Percentiles rank a stretch among this genome's conserved stretches.
Conservation (phyloP, 2,113 vertebrate genomes). For the Ovibos moschatus region DNA sequence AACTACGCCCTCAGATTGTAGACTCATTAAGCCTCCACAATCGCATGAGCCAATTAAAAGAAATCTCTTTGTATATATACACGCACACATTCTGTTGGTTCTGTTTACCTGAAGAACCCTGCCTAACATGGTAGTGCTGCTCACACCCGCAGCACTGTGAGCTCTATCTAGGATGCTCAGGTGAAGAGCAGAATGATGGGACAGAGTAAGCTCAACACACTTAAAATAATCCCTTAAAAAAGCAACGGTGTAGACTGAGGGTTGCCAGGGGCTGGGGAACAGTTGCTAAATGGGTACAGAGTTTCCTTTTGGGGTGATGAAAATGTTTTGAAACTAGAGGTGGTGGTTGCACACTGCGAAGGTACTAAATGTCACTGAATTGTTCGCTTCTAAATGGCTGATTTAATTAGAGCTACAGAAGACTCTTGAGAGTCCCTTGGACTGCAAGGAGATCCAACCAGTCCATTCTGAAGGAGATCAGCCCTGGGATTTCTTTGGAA, state of each 20-base stretch:
- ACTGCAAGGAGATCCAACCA: too few species aligned
- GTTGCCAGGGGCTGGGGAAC: neutral
- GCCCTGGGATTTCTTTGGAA: too few species aligned
- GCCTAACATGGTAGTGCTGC: rapidly evolving
- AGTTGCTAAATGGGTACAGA: neutral
- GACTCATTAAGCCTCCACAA: neutral
- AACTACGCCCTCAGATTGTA: neutral
- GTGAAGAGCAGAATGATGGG: neutral
- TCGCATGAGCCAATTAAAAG: neutral
- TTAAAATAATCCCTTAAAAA: neutral
- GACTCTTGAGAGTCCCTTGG: too few species aligned
- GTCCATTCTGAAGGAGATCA: too few species aligned
- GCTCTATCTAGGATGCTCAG: neutral
- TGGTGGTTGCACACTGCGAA: neutral
- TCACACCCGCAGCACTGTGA: neutral
- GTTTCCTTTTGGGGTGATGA: neutral
- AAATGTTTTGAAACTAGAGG: neutral
- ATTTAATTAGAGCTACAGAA: neutral
- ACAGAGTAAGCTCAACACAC: neutral
- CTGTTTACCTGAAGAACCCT: neutral
- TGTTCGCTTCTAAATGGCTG: neutral
- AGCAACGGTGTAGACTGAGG: neutral
- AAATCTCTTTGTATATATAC: neutral
- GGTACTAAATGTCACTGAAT: neutral
- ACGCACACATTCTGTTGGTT: too few species aligned